Base-by-base conservation (phyloP, 2,888 invertebrate species). In the Augochlorella aurata region DNA sequence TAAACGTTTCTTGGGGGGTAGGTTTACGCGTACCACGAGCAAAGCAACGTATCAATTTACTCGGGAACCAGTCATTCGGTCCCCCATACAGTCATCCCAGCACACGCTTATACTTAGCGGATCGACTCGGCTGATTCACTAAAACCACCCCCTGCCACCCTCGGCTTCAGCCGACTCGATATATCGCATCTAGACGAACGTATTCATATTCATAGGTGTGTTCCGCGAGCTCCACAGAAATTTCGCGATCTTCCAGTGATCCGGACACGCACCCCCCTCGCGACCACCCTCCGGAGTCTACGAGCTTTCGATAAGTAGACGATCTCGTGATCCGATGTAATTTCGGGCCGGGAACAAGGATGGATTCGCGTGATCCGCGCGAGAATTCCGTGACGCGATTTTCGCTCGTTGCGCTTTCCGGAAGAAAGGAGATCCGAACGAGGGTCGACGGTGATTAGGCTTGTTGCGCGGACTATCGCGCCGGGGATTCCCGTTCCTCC, bases 301-400 rank as follows among this genome's bases (percentile, higher is more conserved):
- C 54, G 29, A 24, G 47, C 65, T 44, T 79, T 74, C 86, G 79
- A 80, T 82, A 81, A 86, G 67, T 79, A 73, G 74, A 45, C 52
- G 65, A 70, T 80, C 70, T 65, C 87, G 87, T 87, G 87, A 87
- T 87, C 67, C 67, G 50, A 67, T 47, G 75, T 68, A 80, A 81
- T 81, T 81, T 81, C 38, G 12, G 24, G n/a, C 49, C 61, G 63
- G 47, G 38, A 49, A 16, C 73, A 50, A 50, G 54, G 65, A 29
- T 69, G 49, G 70, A 58, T 74, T 81, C 81, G 81, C 81, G 81
- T 81, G 81, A 52, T n/a, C 21, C 21, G 47, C 58, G 75, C 65
- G 52, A 47, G 50, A 67, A 79, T 65, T 65, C 69, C 69, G 52
- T 50, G 66, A 61, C n/a, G 45, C 52, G 73, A 74, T 38, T 74